Evolutionary conservation across 1,140 invertebrate species (phyloP), one percentile per base, ranked within the genome.

Genomic region (Drosophila guanche): DNA sequence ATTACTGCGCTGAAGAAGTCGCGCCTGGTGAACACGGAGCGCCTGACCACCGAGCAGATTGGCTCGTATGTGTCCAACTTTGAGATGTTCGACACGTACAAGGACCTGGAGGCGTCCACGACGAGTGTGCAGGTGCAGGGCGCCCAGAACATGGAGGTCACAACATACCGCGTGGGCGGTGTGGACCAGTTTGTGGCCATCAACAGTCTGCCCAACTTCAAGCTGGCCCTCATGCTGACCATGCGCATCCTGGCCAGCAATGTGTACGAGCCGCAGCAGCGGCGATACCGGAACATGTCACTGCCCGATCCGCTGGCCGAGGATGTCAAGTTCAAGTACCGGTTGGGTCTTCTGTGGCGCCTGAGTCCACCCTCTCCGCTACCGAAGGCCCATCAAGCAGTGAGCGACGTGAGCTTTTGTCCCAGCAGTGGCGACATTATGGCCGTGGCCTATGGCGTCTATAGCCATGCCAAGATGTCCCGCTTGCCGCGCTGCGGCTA

Each of bases 371-470:
- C 84, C 0, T 60, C 59, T 0, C 4, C 65, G 0, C 1, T 48
- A 4, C 1, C 58, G 0, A 14, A 12, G 0, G 52, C 42, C 0
- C 72, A 72, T 5, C 81, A 73, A 60, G 92, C 93, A 0, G 94
- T 96, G 0, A 92, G 92, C 3, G 90, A 92, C 4, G 92, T 96
- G 25, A 90, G 93, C 41, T 95, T 94, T 91, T 96, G 95, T 91
- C 93, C 93, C 1, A 83, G 76, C n/a, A 95, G 95, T 69, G 68
- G 91, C 3, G 94, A 94, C 66, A 92, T 96, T 1, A 71, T 96
- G 12, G 95, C 95, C 0, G 94, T 95, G 1, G 95, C 93, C n/a
- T 95, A 96, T 68, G 95, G 94, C 1, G 93, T 94, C 60, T 94
- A 92, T 65, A 92, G 62, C 4, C 76, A 68, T 25, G 68, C 48